Evolutionary conservation across 2,113 vertebrate species (phyloP), one percentile per base, ranked within the genome.

Genomic region (Nibea albiflora): DNA sequence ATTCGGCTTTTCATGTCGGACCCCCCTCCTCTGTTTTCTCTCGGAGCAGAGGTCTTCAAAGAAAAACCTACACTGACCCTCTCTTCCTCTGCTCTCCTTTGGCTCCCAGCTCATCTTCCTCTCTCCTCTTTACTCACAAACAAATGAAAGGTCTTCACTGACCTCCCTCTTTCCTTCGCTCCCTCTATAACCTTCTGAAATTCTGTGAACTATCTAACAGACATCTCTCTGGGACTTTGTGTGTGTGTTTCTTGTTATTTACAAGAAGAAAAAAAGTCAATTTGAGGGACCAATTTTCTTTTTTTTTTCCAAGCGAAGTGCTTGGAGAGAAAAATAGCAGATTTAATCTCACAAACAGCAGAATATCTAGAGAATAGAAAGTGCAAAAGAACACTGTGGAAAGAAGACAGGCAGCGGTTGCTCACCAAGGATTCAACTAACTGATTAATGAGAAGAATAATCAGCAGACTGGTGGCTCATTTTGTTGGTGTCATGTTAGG

Each of bases 11-110:
- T 83, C 52, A 73, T 66, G 67, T 35, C 8, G 0, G 24, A 50
- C 52, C 22, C 57, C 16, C 57, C 50, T 9, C 20, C 0, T 4
- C 42, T n/a, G 28, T 66, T 31, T 35, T 19, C 57, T 70, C 73
- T 65, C 16, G 19, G 49, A 58, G 58, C 58, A n/a, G 28, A 72
- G 61, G 63, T 56, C 69, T 84, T 84, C 56, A 84, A 84, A 79
- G 64, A 5, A 0, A 31, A 50, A 8, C 19, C 14, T 2, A 3
- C 22, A 0, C 61, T 54, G 70, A 70, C 68, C 72, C 22, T 65
- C 57, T 80, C 31, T 53, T 73, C 72, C 22, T 61, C 35, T 68
- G 22, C 49, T 57, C 78, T 68, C 20, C 47, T n/a, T 39, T 22
- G 19, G 26, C 73, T 74, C 76, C 35, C 80, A 64, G 57, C 66